phyloP scores from a whole-genome alignment of 2,888 invertebrate species.

The Oligia strigilis region DNA sequence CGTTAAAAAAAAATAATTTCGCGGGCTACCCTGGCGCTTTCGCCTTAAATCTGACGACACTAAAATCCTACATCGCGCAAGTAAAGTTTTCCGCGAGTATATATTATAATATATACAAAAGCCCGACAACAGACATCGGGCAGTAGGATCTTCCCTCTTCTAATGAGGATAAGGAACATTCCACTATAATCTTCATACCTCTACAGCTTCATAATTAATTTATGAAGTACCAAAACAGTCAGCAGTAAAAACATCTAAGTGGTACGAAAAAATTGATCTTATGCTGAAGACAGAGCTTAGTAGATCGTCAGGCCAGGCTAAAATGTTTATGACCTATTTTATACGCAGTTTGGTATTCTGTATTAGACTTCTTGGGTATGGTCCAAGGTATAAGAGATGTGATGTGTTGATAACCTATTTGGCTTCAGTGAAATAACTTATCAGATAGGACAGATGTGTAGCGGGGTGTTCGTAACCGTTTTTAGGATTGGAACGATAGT shows the following conservation, averaged over 20 bases:
- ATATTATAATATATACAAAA: too few species aligned
- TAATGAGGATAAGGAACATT: background rate
- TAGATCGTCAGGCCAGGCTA: background rate
- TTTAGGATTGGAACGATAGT: background rate
- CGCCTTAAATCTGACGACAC: too few species aligned
- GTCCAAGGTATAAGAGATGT: slow-evolving; percentile 35
- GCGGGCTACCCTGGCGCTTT: too few species aligned
- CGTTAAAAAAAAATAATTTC: too few species aligned
- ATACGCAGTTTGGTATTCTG: background rate
- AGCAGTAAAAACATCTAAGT: background rate
- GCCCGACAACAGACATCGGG: too few species aligned
- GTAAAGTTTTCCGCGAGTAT: too few species aligned
- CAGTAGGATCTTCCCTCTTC: background rate
- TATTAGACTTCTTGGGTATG: slow-evolving; percentile 11
- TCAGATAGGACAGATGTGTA: background rate
- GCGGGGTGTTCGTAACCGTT: background rate
- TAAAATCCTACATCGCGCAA: too few species aligned
- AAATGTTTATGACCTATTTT: slow-evolving; percentile 13
- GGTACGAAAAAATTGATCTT: background rate
- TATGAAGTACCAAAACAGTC: background rate
- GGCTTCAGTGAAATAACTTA: background rate
- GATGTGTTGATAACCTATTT: slow-evolving; percentile 38
- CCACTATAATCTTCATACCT: background rate
- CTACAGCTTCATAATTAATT: background rate
- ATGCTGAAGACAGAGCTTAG: too few species aligned